Base-by-base conservation (phyloP, 2,113 vertebrate species). In the Apodemus speciosus region DNA sequence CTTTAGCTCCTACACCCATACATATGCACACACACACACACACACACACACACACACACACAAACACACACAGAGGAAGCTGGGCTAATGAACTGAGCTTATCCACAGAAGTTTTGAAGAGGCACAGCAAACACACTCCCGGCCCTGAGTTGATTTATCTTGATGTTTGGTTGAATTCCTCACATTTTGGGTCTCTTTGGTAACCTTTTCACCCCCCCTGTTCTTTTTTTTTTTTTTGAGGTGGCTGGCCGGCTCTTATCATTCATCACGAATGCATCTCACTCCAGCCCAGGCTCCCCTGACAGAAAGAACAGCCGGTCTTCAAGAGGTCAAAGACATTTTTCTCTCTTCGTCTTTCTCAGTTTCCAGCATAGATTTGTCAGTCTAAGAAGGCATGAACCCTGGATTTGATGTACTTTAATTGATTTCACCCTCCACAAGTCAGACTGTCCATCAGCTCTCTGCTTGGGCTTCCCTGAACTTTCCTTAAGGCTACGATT, bases 381-480 rank as follows among this genome's bases (percentile, higher is more conserved):
- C 98, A 98, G 98, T 99, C 99, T 98, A 98, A 98, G 98, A 98
- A 98, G 98, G 98, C 98, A 99, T 99, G 99, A 99, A 99, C 98
- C 99, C 98, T 98, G 98, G 98, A 99, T 99, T 99, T 98, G 98
- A 99, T 99, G 98, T 98, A 98, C 98, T 98, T 98, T 99, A 99
- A 99, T 99, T 99, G 99, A 99, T 99, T 99, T 98, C 98, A 98
- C 98, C 98, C 98, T 98, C 98, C 91, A 98, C 98, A 98, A 98
- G 97, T 98, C 98, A 96, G 98, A 98, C 97, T 98, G 98, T 98
- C 98, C 98, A 97, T 98, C 98, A 98, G 85, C 96, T 96, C 89
- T 94, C 97, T 96, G 93, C 97, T 95, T 96, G 94, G 92, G 95
- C 96, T 97, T 95, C 79, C 93, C 96, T 94, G 96, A 96, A 96